phyloP scores from a whole-genome alignment of 2,113 vertebrate species.

The Elaphurus davidianus region DNA sequence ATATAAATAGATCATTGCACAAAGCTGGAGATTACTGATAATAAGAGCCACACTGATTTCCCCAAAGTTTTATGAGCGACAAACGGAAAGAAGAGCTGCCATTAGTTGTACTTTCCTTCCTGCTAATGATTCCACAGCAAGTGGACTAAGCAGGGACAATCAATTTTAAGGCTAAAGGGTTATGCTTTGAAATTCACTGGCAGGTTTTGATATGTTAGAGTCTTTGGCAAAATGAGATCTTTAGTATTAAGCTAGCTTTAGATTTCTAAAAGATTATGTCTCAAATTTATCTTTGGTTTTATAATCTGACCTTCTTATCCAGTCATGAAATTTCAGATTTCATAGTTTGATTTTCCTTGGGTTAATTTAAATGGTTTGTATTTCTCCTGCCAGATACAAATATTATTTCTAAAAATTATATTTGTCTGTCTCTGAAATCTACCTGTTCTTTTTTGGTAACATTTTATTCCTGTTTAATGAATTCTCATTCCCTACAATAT shows the following conservation, averaged over 20 bases:
- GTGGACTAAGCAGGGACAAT: background rate
- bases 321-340: slow-evolving; percentile 22
- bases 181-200: background rate
- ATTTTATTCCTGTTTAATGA: slow-evolving; percentile 28
- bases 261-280: background rate
- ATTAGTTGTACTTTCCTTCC: background rate
- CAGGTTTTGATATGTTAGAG: background rate
- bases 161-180: background rate
- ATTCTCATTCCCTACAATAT: slow-evolving; percentile 3
- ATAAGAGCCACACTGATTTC: background rate
- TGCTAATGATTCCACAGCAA: background rate
- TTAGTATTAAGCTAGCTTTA: background rate
- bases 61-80: background rate
- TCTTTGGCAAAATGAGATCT: background rate
- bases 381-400: background rate
- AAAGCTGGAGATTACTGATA: background rate
- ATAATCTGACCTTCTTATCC: background rate
- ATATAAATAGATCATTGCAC: background rate
- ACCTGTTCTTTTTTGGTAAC: background rate
- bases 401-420: slow-evolving; percentile 24
- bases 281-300: slow-evolving; percentile 19
- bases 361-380: slow-evolving; percentile 6
- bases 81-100: background rate
- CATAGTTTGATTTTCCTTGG: background rate
- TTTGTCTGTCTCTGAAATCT: background rate